A percentile compares a stretch with the other conserved stretches of the same genome.
Evolutionary conservation across 2,888 invertebrate species (phyloP).

Genomic region (Reticulitermes lucifugus): DNA sequence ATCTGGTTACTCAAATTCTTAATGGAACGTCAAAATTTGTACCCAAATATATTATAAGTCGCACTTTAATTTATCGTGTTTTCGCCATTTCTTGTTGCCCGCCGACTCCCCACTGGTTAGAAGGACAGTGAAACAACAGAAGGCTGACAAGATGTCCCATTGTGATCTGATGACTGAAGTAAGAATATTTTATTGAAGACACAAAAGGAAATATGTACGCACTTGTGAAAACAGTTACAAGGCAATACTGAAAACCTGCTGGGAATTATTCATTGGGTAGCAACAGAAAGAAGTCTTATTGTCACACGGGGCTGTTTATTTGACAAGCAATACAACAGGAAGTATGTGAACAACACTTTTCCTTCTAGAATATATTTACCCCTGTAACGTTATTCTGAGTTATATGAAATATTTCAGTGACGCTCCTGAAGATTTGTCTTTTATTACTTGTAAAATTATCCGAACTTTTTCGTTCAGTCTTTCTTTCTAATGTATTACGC

Average conservation of each 20-base stretch:
- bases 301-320: background rate
- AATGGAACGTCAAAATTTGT: too few relatives aligned
- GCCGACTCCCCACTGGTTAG: background rate
- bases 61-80: background rate
- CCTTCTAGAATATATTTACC: background rate
- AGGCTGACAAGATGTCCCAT: background rate
- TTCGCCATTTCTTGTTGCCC: background rate
- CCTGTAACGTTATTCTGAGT: background rate
- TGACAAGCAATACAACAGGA: constrained; percentile 5
- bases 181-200: background rate
- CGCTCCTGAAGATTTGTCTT: background rate
- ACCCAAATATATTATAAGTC: too few relatives aligned
- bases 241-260: background rate
- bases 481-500: background rate
- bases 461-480: background rate
- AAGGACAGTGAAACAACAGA: background rate
- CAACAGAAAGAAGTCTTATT: background rate
- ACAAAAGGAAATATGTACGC: background rate
- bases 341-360: background rate
- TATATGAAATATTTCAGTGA: background rate
- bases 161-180: constrained; percentile 5
- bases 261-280: background rate
- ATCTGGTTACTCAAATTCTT: too few relatives aligned
- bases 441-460: background rate
- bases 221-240: background rate